Percentiles rank a stretch among this genome's conserved stretches.
Conservation (phyloP, 2,113 vertebrate genomes). For the Ptilonorhynchus violaceus region DNA sequence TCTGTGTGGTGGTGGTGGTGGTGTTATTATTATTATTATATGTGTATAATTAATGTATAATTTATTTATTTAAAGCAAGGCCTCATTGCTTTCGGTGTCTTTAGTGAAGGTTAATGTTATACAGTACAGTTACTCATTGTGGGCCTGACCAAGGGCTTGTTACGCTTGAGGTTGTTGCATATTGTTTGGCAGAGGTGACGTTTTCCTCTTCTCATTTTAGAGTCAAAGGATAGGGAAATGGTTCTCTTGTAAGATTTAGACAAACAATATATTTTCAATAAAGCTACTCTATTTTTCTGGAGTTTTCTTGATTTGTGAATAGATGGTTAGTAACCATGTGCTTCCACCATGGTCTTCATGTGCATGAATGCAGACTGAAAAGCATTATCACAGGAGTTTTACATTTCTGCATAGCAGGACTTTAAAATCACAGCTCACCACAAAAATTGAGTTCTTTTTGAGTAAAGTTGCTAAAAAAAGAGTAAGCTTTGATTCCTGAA, state of each 20-base stretch:
- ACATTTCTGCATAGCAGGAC: background rate
- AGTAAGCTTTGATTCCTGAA: background rate
- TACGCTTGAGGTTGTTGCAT: accelerated
- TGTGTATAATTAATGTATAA: background rate
- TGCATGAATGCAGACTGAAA: background rate
- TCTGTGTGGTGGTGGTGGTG: too few relatives aligned
- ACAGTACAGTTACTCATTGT: background rate
- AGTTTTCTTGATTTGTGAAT: background rate
- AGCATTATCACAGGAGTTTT: background rate
- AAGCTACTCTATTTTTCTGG: background rate
- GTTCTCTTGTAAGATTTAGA: background rate
- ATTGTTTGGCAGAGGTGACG: background rate
- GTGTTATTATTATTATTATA: background rate
- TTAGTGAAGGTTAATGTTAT: background rate
- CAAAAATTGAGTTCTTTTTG: background rate
- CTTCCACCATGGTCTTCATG: background rate
- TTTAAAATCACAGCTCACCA: background rate
- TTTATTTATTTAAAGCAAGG: background rate
- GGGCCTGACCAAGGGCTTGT: background rate
- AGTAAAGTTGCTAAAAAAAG: background rate
- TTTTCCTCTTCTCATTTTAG: background rate
- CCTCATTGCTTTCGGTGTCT: background rate
- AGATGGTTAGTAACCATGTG: background rate
- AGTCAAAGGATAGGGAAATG: background rate
- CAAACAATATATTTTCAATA: background rate